phyloP scores from a whole-genome alignment of 2,113 vertebrate species.

The Cyrtonyx montezumae region DNA sequence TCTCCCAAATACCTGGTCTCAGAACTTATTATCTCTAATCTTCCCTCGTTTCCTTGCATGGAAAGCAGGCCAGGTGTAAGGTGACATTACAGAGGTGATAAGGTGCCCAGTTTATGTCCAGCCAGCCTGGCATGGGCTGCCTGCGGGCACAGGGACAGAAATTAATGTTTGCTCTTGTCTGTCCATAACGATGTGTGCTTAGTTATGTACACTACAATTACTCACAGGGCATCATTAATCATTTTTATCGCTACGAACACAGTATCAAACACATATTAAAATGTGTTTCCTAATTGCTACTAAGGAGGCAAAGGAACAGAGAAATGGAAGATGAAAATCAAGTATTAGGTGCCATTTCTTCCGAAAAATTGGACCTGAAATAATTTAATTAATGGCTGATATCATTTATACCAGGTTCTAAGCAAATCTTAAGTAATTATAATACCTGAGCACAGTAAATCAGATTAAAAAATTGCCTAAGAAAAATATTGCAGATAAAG shows the following conservation, averaged over 20 bases:
- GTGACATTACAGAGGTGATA: not conserved
- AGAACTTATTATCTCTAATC: conserved; percentile 22
- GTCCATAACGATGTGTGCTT: not conserved
- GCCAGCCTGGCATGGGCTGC: not conserved
- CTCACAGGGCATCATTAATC: not conserved
- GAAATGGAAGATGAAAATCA: conserved; percentile 27
- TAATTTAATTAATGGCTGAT: conserved; percentile 36
- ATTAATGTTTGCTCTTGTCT: conserved; percentile 14
- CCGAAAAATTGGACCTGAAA: not conserved
- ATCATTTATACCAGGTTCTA: not conserved
- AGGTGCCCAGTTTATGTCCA: not conserved
- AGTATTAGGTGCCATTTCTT: conserved; percentile 4
- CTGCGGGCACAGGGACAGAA: not conserved
- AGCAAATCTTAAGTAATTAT: conserved; percentile 5
- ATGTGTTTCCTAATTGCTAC: conserved; percentile 42
- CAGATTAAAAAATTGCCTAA: not conserved
- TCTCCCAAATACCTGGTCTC: not conserved
- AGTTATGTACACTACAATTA: conserved; percentile 23
- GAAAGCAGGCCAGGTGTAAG: not conserved
- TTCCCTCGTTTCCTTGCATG: not conserved
- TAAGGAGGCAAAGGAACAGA: conserved; percentile 39
- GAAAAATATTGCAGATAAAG: conserved; percentile 10
- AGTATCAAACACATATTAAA: conserved; percentile 24
- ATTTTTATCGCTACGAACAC: conserved; percentile 38
- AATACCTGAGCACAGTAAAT: not conserved